phyloP scores from a whole-genome alignment of 2,113 vertebrate species.

The Anhinga anhinga region DNA sequence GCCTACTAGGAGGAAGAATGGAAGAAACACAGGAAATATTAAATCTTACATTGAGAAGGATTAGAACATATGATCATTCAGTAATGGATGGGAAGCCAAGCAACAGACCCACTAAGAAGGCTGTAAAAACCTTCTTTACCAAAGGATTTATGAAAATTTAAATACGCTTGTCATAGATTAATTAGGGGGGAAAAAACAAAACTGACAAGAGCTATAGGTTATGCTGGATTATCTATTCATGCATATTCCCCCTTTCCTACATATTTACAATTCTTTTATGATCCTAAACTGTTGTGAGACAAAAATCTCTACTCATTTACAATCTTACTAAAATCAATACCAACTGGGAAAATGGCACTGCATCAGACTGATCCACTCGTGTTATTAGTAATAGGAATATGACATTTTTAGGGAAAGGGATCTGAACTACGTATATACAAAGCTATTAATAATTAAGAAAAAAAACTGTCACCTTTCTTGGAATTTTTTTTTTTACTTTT shows the following conservation, averaged over 20 bases:
- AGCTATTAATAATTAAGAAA: neutral
- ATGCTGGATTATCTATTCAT: neutral
- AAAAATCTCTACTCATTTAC: neutral
- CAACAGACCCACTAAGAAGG: neutral
- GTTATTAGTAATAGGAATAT: neutral
- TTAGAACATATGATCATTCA: neutral
- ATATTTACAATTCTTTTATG: neutral
- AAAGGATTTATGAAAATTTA: neutral
- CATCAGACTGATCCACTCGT: accelerated
- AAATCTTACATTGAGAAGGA: neutral
- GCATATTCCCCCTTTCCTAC: neutral
- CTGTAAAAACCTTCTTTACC: neutral
- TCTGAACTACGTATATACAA: neutral
- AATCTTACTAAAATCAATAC: neutral
- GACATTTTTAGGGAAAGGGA: neutral
- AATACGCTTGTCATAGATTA: neutral
- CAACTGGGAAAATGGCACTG: neutral
- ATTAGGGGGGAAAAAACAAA: neutral
- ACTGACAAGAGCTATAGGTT: neutral
- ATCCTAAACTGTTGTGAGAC: neutral
- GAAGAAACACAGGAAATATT: neutral
- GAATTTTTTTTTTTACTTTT: neutral
- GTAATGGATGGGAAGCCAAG: neutral
- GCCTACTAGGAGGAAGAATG: neutral
- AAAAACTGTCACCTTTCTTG: neutral